These are phyloP conservation scores for Danionella cerebrum DNA, from an alignment of 2,113 vertebrate species.

Conservation along the genomic window DNA sequence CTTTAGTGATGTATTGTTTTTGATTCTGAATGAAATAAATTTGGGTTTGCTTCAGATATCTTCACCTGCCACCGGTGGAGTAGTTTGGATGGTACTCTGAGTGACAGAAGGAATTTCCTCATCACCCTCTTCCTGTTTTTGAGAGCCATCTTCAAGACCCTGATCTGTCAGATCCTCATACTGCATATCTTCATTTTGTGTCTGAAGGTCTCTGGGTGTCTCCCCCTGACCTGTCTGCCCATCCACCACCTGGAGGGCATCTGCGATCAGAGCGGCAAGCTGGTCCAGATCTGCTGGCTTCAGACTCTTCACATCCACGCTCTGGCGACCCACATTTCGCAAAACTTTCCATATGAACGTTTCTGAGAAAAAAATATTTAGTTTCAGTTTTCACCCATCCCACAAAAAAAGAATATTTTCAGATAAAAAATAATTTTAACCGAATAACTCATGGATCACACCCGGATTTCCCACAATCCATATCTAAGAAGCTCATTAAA, in stretches of 20 bases:
- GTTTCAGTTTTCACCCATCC: not conserved
- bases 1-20: too few species aligned
- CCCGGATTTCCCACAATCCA: too few species aligned
- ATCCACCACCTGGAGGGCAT: constrained; percentile 61
- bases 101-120: not conserved
- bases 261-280: constrained; percentile 64
- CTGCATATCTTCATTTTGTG: constrained; percentile 35
- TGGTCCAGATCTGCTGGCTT: constrained; percentile 65
- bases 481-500: too few species aligned
- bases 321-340: constrained; percentile 67
- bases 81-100: constrained; percentile 1
- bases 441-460: too few species aligned
- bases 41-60: not conserved
- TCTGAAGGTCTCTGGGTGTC: constrained; percentile 7
- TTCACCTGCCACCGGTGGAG: constrained; percentile 5
- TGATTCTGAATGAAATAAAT: too few species aligned
- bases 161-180: constrained; percentile 8
- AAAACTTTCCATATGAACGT: constrained; percentile 71
- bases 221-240: constrained; percentile 34
- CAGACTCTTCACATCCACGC: constrained; percentile 63
- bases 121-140: not conserved
- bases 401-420: not conserved
- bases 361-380: constrained; percentile 55
- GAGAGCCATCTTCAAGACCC: constrained; percentile 3
- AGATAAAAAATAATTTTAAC: too few species aligned